Evolutionary conservation across 2,797 vertebrate species (phyloP).

Genomic region (Myoxocephalus aenaeus): DNA sequence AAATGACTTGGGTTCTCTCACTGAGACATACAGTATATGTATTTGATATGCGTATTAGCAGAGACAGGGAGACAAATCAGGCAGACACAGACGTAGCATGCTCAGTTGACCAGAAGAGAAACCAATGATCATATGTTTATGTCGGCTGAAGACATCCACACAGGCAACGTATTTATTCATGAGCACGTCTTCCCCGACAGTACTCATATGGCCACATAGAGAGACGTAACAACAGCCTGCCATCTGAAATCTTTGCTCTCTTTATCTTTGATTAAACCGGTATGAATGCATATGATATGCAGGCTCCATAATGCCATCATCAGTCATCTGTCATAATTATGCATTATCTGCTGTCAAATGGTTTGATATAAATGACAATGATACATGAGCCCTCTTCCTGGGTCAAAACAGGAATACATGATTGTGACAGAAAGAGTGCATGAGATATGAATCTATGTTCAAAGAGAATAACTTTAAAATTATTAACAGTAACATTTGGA

Average conservation of each 20-base stretch:
- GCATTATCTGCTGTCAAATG: slow-evolving; percentile 67
- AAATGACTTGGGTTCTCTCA: slow-evolving; percentile 52
- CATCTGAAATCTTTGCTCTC: slow-evolving; percentile 47
- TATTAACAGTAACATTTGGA: slow-evolving; percentile 14
- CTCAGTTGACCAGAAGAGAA: slow-evolving; percentile 57
- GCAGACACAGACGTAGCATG: slow-evolving; percentile 22
- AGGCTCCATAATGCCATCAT: slow-evolving; percentile 67
- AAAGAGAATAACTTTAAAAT: slow-evolving; percentile 1
- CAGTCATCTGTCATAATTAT: slow-evolving; percentile 84
- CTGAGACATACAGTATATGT: slow-evolving; percentile 45
- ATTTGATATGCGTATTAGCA: slow-evolving; percentile 59
- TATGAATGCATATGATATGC: slow-evolving; percentile 70
- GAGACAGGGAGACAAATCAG: slow-evolving; percentile 39
- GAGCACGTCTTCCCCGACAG: slow-evolving; percentile 41
- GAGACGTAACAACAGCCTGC: slow-evolving; percentile 24
- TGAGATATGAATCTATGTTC: slow-evolving; percentile 33
- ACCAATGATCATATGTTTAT: slow-evolving; percentile 60
- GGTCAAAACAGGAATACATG: slow-evolving; percentile 20
- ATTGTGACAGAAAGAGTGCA: slow-evolving; percentile 25
- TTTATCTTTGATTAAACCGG: slow-evolving; percentile 69
- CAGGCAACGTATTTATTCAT: slow-evolving; percentile 73
- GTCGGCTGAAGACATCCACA: slow-evolving; percentile 38
- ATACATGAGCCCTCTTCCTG: slow-evolving; percentile 55
- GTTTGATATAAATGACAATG: slow-evolving; percentile 66
- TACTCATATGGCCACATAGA: slow-evolving; percentile 39